phyloP scores from a whole-genome alignment of 30 jellyfish, hydroid and myxozoan species.

The Aurelia aurita complex sp. Pacific region DNA sequence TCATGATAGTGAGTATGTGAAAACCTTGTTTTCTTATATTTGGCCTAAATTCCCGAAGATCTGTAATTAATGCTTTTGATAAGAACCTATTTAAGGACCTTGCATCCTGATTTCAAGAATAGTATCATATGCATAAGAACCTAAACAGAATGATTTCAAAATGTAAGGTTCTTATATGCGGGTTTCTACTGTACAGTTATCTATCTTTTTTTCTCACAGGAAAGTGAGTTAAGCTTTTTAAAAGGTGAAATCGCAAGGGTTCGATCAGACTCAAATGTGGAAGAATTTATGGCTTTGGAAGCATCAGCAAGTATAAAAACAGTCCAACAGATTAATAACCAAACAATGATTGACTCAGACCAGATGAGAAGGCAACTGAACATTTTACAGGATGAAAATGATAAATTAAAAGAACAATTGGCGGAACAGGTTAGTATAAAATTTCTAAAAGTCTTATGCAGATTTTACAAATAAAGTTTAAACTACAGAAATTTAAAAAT shows the following conservation, averaged over 20 bases:
- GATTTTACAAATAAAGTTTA: too few relatives aligned
- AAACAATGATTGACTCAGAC: conserved; percentile 72
- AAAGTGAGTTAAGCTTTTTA: conserved; percentile 48
- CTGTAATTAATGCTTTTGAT: too few relatives aligned
- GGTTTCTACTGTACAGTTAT: too few relatives aligned
- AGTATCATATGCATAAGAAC: too few relatives aligned
- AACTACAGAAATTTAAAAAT: too few relatives aligned
- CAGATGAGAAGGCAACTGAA: conserved; percentile 43
- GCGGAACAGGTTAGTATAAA: conserved; percentile 7
- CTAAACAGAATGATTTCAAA: too few relatives aligned
- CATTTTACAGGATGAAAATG: conserved; percentile 57
- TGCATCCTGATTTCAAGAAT: too few relatives aligned
- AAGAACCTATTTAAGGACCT: too few relatives aligned
- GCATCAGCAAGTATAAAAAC: conserved; percentile 58
- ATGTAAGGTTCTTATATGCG: too few relatives aligned
- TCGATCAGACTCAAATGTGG: conserved; percentile 54
- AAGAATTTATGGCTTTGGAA: conserved; percentile 66
- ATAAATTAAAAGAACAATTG: conserved; percentile 21
- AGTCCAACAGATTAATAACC: conserved; percentile 57
- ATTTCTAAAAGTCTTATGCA: not conserved
- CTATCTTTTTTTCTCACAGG: conserved; percentile 12
- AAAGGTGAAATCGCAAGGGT: conserved; percentile 24
- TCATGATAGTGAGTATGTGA: too few relatives aligned
- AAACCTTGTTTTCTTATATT: too few relatives aligned
- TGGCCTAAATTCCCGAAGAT: too few relatives aligned